Evolutionary conservation across 2,113 vertebrate species (phyloP), one percentile per base, ranked within the genome.

Genomic region (Pseudorectes ferrugineus): DNA sequence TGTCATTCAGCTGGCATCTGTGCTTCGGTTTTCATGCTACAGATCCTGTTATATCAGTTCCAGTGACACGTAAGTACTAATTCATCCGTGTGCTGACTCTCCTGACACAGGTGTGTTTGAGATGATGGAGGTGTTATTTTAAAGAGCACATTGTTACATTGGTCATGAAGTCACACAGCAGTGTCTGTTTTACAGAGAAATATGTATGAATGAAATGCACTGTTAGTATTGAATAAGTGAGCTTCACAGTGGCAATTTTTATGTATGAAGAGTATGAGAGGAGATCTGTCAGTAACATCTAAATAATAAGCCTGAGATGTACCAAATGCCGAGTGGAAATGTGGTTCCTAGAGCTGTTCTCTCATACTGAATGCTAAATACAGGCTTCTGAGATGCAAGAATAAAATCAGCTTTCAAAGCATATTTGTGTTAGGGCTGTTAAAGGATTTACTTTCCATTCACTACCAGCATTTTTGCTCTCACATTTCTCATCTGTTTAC

Each of bases 271-370:
- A 88, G 24, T 80, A 46, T 38, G 67, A 91, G 71, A 85, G 84
- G 38, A 88, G 58, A 85, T 96, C 62, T 90, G n/a, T 95, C 80
- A 95, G 83, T 72, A 76, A 51, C 21, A 46, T 93, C 62, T 82
- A 55, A 96, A 89, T 92, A 95, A 68, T 75, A 82, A 68, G 70
- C 65, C 54, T 77, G 77, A 94, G 84, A 92, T 68, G 19, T 75
- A 63, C n/a, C 65, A 51, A 91, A 94, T 91, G 57, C 65, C 62
- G 76, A 7, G 14, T 58, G 77, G 79, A 92, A 93, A 71, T 91
- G 72, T 43, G 24, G 61, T 85, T 95, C 57, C 68, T 90, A 24
- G 46, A 57, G n/a, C 70, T 90, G 12, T 85, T 82, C n/a, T 20
- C 80, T 95, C 87, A 66, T 84, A 54, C 46, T 43, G 87, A 55